Percentiles rank a stretch among this genome's conserved stretches.
Conservation (phyloP, 2,888 invertebrate species). For the Perizoma affinitatum region DNA sequence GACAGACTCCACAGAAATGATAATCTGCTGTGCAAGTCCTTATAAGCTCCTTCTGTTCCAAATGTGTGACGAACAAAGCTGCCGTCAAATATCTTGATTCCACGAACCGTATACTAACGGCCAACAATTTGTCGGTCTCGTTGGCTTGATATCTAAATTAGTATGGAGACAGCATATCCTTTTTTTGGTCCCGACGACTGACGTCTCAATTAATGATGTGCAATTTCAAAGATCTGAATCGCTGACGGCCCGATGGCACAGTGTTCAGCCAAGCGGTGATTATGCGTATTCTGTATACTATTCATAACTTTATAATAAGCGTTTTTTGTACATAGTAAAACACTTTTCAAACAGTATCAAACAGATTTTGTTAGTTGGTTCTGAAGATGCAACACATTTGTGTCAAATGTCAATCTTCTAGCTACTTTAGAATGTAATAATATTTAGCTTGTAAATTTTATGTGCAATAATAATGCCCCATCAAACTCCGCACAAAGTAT, state of each 20-base stretch:
- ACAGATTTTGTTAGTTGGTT: too few species aligned
- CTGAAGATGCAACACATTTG: too few species aligned
- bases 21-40: too few species aligned
- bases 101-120: constrained; percentile 69
- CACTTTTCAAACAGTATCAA: too few species aligned
- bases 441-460: constrained; percentile 35
- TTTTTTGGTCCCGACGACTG: constrained; percentile 63
- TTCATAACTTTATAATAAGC: constrained; percentile 34
- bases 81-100: constrained; percentile 54
- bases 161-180: constrained; percentile 71
- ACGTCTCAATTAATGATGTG: constrained; percentile 78
- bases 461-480: constrained; percentile 44
- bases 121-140: constrained; percentile 76
- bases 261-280: constrained; percentile 39
- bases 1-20: too few species aligned
- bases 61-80: constrained; percentile 35
- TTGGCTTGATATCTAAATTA: constrained; percentile 80
- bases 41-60: constrained; percentile 17
- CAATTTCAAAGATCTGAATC: constrained; percentile 75
- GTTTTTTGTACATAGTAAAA: constrained; percentile 3
- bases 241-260: constrained; percentile 41
- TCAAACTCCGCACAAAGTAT: constrained; percentile 55
- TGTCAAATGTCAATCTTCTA: not conserved
- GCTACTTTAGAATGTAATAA: constrained; percentile 3
- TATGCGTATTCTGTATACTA: constrained; percentile 34